Conservation (phyloP, 2,888 invertebrate genomes). For the Drosophila emarginata region DNA sequence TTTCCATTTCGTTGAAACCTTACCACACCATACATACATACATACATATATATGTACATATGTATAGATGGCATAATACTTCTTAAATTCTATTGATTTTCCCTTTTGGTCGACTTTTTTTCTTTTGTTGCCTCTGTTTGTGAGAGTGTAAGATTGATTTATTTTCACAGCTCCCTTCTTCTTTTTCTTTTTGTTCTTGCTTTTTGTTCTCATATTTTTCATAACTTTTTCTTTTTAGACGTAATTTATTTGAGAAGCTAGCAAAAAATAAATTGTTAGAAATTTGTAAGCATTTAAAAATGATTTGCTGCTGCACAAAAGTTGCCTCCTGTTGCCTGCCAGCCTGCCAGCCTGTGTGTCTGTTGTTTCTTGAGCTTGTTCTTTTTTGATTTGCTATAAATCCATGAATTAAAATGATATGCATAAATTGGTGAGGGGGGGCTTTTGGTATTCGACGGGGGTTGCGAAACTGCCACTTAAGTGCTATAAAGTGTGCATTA, state of each 20-base stretch:
- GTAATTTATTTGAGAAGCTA: conserved; percentile 65
- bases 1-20: conserved; percentile 45
- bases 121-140: conserved; percentile 8
- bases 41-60: conserved; percentile 4
- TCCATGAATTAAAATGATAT: conserved; percentile 12
- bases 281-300: conserved; percentile 77
- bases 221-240: conserved; percentile 63
- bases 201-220: conserved; percentile 67
- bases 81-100: conserved; percentile 68
- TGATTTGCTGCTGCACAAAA: conserved; percentile 62
- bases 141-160: conserved; percentile 70
- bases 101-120: conserved; percentile 5
- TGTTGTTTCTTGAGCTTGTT: background rate
- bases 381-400: conserved; percentile 41
- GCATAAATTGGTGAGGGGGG: background rate
- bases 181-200: conserved; percentile 50
- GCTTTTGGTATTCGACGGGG: background rate
- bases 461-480: conserved; percentile 38
- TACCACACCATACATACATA: conserved; percentile 25
- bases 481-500: conserved; percentile 54
- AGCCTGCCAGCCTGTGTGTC: background rate
- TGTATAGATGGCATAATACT: conserved; percentile 35
- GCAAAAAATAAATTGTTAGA: conserved; percentile 67
- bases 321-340: background rate
- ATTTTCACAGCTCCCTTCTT: conserved; percentile 42